These are phyloP conservation scores for Stictocephala bisonia DNA, from an alignment of 2,888 invertebrate species.

Conservation along the genomic window DNA sequence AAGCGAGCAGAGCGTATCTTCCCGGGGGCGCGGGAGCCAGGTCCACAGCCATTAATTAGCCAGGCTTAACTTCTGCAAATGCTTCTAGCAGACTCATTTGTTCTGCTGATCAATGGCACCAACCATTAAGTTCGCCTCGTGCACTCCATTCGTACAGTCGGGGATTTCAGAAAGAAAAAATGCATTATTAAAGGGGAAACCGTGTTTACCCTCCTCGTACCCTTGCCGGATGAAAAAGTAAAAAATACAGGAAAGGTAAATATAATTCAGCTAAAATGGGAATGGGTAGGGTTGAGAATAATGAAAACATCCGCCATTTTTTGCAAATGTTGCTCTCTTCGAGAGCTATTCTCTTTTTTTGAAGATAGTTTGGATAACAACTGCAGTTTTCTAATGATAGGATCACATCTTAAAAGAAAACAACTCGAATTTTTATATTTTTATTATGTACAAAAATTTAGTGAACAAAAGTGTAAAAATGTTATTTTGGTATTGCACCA, in stretches of 20 bases:
- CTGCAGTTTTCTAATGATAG: too few species aligned
- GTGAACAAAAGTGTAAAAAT: too few species aligned
- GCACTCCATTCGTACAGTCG: neutral
- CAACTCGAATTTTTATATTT: too few species aligned
- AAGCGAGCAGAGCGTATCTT: slow-evolving; percentile 17
- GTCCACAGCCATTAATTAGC: slow-evolving; percentile 41
- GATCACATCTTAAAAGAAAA: too few species aligned
- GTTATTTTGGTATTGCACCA: too few species aligned
- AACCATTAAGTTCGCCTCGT: slow-evolving; percentile 27
- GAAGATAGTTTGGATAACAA: too few species aligned
- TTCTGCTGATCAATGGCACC: slow-evolving; percentile 36
- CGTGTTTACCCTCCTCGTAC: slow-evolving; percentile 20
- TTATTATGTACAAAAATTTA: too few species aligned
- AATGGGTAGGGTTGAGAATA: slow-evolving; percentile 31
- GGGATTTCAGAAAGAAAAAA: slow-evolving; percentile 43
- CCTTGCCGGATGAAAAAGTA: slow-evolving; percentile 40
- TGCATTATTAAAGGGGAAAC: slow-evolving; percentile 42
- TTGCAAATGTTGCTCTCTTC: too few species aligned
- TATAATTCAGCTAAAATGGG: slow-evolving; percentile 40
- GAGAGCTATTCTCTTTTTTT: too few species aligned
- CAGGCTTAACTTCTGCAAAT: slow-evolving; percentile 42
- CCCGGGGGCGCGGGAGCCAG: slow-evolving; percentile 11
- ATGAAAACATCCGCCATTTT: slow-evolving; percentile 36
- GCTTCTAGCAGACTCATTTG: slow-evolving; percentile 43
- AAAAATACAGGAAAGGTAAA: slow-evolving; percentile 42